phyloP scores from a whole-genome alignment of 1,140 invertebrate genomes.

The Rhizoglyphus robini region DNA sequence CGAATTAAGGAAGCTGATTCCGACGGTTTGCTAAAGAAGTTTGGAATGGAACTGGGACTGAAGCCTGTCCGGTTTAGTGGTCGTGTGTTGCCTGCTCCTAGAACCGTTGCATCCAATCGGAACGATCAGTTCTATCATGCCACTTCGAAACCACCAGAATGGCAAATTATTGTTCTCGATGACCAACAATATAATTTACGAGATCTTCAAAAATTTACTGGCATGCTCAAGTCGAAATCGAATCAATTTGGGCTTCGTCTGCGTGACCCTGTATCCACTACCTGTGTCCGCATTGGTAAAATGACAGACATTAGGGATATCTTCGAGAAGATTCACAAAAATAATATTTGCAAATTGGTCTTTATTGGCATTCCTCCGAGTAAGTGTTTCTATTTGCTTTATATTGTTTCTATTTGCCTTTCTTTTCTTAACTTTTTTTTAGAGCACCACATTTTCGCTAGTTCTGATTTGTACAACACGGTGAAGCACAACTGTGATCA shows the following conservation, averaged over 20 bases:
- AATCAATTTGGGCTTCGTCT: background rate
- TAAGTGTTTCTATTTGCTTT: background rate
- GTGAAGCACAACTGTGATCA: constrained; percentile 58
- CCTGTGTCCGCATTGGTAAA: background rate
- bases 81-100: background rate
- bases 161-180: no score
- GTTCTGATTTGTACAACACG: constrained; percentile 20
- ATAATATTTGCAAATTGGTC: no score
- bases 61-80: background rate
- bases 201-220: background rate
- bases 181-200: no score
- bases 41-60: background rate
- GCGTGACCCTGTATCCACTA: background rate
- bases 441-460: no score
- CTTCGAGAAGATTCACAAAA: no score
- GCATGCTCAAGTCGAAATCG: background rate
- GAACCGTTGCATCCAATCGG: background rate
- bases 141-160: no score
- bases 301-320: background rate
- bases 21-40: background rate
- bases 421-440: background rate
- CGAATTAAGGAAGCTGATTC: background rate
- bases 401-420: background rate
- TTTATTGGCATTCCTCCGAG: background rate
- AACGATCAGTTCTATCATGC: no score